Conservation (phyloP, 2,888 invertebrate genomes). For the Pycnomerus fuliginosus region DNA sequence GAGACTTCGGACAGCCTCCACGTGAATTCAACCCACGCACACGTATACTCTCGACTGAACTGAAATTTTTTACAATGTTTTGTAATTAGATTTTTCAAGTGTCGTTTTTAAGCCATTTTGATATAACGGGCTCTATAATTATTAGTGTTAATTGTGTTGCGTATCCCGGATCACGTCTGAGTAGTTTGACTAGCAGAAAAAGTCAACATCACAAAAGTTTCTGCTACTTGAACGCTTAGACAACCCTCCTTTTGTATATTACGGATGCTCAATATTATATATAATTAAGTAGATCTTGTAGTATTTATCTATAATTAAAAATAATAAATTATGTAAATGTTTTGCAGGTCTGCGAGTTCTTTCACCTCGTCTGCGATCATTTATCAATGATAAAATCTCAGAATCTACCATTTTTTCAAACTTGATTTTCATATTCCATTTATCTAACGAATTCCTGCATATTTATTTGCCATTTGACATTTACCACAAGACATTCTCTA, state of each 20-base stretch:
- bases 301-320: constrained; percentile 52
- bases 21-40: constrained; percentile 30
- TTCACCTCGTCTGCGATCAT: no score
- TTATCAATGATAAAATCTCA: no score
- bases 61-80: constrained; percentile 48
- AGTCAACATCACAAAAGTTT: constrained; percentile 37
- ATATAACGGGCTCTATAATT: constrained; percentile 38
- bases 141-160: constrained; percentile 48
- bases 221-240: constrained; percentile 57
- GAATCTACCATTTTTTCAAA: no score
- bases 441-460: no score
- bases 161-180: constrained; percentile 50
- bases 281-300: constrained; percentile 51
- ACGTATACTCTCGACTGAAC: constrained; percentile 43
- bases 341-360: no score
- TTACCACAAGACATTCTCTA: no score
- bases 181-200: constrained; percentile 55
- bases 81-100: constrained; percentile 48
- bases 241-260: constrained; percentile 52
- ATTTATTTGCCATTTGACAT: no score
- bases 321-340: constrained; percentile 52
- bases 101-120: constrained; percentile 50
- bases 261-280: constrained; percentile 54
- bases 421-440: no score
- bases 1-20: constrained; percentile 14